Percentiles rank a stretch among this genome's conserved stretches.
Conservation (phyloP, 2,888 invertebrate genomes). For the Tuta absoluta region DNA sequence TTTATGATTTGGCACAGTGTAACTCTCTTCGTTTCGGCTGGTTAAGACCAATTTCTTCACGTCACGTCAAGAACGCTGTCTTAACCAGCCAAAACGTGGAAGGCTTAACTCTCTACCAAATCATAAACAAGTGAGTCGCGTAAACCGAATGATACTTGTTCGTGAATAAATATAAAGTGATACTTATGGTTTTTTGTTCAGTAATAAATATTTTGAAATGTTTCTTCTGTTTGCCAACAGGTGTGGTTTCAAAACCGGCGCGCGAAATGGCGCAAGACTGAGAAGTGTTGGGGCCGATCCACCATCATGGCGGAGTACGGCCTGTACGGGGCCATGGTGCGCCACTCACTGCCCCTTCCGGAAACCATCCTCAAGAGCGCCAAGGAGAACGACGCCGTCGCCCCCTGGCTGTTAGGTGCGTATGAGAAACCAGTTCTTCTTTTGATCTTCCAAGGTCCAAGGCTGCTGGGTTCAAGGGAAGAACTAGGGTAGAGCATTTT, state of each 20-base stretch:
- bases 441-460: background rate
- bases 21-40: no score
- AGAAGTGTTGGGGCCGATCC: conserved; percentile 99
- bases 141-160: no score
- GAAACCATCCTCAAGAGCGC: conserved; percentile 99
- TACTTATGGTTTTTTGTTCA: no score
- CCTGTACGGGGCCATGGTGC: conserved; percentile 99
- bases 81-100: no score
- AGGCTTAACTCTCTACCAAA: no score
- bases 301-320: conserved; percentile 99
- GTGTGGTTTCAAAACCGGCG: conserved; percentile 99
- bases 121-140: no score
- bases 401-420: conserved; percentile 99
- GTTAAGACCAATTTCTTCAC: no score
- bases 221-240: conserved; percentile 75
- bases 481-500: background rate
- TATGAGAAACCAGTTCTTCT: conserved; percentile 28
- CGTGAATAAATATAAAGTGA: no score
- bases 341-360: conserved; percentile 98
- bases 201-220: no score
- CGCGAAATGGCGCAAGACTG: conserved; percentile 99
- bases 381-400: conserved; percentile 97
- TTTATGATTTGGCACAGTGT: no score
- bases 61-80: no score
- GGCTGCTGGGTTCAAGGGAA: background rate